Evolutionary conservation across 2,113 vertebrate species (phyloP), one percentile per base, ranked within the genome.

Genomic region (Bothrops jararaca): DNA sequence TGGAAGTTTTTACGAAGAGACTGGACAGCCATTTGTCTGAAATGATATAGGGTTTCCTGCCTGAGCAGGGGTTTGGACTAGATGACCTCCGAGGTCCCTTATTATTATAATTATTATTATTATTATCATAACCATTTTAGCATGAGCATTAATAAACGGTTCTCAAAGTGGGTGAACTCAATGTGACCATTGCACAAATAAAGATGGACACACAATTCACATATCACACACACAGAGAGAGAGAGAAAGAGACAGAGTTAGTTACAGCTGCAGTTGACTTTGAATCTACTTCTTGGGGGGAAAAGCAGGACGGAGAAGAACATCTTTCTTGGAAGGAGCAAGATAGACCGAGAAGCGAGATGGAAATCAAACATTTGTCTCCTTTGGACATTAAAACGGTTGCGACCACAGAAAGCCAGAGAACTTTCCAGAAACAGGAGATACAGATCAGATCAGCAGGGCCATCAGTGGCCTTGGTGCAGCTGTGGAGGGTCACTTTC

Each of bases 391-490:
- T 39, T 74, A 39, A 80, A 39, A 80, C 34, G 1, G 69, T 80
- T 20, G n/a, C 69, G 39, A 39, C 18, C 34, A 7, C 69, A 2
- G n/a, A 34, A 74, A 74, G 0, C 15, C 18, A 39, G 15, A 2
- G 5, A 80, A 39, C 5, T 39, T 80, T 80, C 34, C 69, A 80
- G 69, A 22, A 3, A 80, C 18, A 39, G 69, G 15, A 80, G 69
- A 80, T 80, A 9, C 15, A 39, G 6, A 80, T 80, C 34, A 20
- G 6, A 18, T 80, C 69, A 80, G n/a, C 2, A 8, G 2, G 9
- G 0, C 8, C 2, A 8, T 20, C 2, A 7, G 6, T 20, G n/a
- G 60, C 11, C 5, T 64, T 11, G 4, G 2, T 7, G 6, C 5
- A 15, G n/a, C n/a, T 7, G 13, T 74, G 5, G 56, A 56, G 9